Percentiles rank a stretch among this genome's conserved stretches.
Evolutionary conservation across 2,113 vertebrate species (phyloP).

Genomic region (Heterocephalus glaber): DNA sequence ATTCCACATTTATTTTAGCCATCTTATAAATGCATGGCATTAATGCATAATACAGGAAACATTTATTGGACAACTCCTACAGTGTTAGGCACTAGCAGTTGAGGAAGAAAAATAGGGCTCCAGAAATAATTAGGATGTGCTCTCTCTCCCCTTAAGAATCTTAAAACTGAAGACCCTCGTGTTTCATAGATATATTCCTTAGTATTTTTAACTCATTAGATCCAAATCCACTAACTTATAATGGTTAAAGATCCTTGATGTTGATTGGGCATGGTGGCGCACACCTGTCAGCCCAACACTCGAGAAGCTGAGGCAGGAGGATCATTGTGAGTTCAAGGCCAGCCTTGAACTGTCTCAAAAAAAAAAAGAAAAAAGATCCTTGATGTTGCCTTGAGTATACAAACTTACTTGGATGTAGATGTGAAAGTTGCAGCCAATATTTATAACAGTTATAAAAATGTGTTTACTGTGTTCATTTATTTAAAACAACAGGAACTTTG

Average conservation of each 20-base stretch:
- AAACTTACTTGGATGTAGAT: not conserved
- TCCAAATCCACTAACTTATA: not conserved
- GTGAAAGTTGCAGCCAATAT: not conserved
- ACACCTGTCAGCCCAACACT: too few species aligned
- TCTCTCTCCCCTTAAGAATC: not conserved
- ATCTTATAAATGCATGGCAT: not conserved
- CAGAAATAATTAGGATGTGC: not conserved
- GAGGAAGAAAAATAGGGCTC: not conserved
- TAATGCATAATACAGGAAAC: not conserved
- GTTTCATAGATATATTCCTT: not conserved
- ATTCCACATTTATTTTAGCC: not conserved
- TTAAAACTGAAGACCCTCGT: not conserved
- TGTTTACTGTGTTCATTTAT: not conserved
- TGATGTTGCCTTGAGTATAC: not conserved
- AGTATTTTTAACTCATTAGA: conserved; percentile 16
- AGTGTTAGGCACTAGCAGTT: not conserved
- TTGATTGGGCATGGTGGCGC: not conserved
- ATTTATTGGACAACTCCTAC: not conserved
- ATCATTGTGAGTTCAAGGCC: too few species aligned
- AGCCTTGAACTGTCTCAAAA: too few species aligned
- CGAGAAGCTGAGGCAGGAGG: too few species aligned
- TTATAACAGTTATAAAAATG: not conserved
- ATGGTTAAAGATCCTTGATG: conserved; percentile 9
- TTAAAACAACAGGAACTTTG: not conserved
- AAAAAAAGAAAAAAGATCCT: too few species aligned